Evolutionary conservation across 2,797 vertebrate species (phyloP), one percentile per base, ranked within the genome.

Genomic region (Enteromius argenteus): DNA sequence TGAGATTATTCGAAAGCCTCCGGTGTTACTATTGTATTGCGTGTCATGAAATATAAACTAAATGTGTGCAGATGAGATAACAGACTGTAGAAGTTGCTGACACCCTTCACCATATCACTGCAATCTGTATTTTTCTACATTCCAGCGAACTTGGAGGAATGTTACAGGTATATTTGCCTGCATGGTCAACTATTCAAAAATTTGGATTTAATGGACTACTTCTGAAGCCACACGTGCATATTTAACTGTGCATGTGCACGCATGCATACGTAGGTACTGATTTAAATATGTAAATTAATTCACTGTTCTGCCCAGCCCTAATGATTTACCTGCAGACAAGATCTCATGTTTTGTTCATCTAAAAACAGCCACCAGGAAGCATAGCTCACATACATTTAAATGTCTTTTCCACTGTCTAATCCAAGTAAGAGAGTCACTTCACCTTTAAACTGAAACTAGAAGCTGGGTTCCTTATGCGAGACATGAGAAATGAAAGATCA

Each of bases 391-490:
- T 80, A 69, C 56, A 53, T 58, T 81, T 64, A 85, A 60, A 79
- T 81, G 23, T 35, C 58, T 62, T 10, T 74, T 53, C 32, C 32
- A 77, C 23, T 42, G 51, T 84, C 44, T 23, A 11, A 67, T 44
- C 66, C 80, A 85, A 86, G 51, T 37, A 46, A 79, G 17, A 27
- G n/a, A 84, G 81, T 74, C 83, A 83, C 76, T 86, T 86, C 49
- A 80, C 44, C n/a, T 49, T 56, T 62, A 89, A 87, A 87, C 60
- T 83, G 85, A 87, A 89, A 86, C 73, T 19, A 87, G 67, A 81
- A 85, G 68, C 60, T 27, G 44, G 75, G 46, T 60, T 75, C 37
- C n/a, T 23, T 44, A 62, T 44, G 9, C 4, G 46, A 35, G 73
- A 56, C 49, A n/a, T 21, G 15, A 62, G 13, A 77, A 83, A 58